Conservation (phyloP, 2,113 vertebrate genomes). For the Salminus brasiliensis region DNA sequence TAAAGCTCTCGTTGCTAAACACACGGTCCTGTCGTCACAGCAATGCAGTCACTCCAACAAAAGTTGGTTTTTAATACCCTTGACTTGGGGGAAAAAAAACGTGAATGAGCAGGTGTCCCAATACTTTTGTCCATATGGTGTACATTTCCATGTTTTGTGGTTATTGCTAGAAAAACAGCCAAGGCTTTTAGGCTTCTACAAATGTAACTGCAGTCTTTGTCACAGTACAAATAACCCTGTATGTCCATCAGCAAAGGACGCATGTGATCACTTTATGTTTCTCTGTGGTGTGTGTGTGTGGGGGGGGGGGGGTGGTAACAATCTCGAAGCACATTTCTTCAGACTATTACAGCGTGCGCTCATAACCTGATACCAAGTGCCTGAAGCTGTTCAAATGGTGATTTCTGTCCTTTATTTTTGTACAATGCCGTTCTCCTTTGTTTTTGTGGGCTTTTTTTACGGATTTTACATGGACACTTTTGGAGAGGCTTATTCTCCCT, state of each 20-base stretch:
- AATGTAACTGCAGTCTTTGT: neutral
- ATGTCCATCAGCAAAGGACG: neutral
- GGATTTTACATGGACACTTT: conserved; percentile 47
- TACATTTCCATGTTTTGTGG: neutral
- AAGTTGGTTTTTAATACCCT: no score
- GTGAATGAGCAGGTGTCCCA: no score
- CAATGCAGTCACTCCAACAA: no score
- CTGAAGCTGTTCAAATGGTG: conserved; percentile 38
- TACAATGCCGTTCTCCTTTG: conserved; percentile 27
- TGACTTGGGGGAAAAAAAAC: no score
- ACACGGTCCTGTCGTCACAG: no score
- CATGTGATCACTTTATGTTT: neutral
- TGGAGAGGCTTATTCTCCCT: conserved; percentile 4
- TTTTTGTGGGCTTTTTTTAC: conserved; percentile 22
- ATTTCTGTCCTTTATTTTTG: conserved; percentile 33
- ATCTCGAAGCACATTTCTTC: neutral
- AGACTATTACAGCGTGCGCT: neutral
- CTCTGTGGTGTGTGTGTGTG: neutral
- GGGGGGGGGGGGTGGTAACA: no score
- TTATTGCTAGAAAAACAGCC: neutral
- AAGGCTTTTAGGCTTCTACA: neutral
- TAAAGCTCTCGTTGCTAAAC: no score
- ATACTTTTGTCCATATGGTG: no score
- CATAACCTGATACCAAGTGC: conserved; percentile 39
- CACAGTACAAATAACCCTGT: neutral